Conservation (phyloP, 1,140 invertebrate species). For the Zelostemma sp. region DNA sequence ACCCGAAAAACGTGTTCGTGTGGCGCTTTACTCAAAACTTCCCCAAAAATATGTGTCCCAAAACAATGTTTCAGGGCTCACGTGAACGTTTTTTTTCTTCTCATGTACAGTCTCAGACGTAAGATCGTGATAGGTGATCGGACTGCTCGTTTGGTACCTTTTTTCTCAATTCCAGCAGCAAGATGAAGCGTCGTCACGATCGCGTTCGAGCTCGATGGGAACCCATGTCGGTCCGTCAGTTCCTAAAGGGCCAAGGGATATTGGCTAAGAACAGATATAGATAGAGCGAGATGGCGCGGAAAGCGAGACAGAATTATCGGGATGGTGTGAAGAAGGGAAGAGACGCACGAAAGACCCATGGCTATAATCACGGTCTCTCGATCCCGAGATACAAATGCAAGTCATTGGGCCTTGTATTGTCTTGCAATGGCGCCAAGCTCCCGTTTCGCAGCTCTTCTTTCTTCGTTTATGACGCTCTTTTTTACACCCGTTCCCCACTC, state of each 20-base stretch:
- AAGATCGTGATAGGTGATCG: slow-evolving; percentile 24
- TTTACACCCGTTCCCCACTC: slow-evolving; percentile 28
- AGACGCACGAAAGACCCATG: slow-evolving; percentile 49
- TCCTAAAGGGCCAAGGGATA: slow-evolving; percentile 31
- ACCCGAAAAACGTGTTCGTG: neutral
- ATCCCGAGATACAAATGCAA: slow-evolving; percentile 64
- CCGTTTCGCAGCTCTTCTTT: slow-evolving; percentile 57
- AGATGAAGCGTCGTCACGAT: slow-evolving; percentile 46
- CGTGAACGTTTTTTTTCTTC: neutral
- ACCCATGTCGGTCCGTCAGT: slow-evolving; percentile 35
- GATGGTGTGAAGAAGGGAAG: slow-evolving; percentile 19
- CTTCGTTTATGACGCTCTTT: slow-evolving; percentile 21
- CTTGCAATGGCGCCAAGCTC: slow-evolving; percentile 68
- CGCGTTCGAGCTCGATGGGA: slow-evolving; percentile 33
- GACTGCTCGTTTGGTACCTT: slow-evolving; percentile 34
- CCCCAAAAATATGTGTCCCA: neutral
- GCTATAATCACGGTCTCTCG: slow-evolving; percentile 60
- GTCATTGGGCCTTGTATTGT: slow-evolving; percentile 65
- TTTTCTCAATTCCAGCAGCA: slow-evolving; percentile 46
- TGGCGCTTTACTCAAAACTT: neutral
- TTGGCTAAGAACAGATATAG: slow-evolving; percentile 13
- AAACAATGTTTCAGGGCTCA: neutral
- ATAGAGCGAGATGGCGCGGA: slow-evolving; percentile 24
- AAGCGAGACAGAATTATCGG: neutral
- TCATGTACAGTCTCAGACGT: slow-evolving; percentile 10